Evolutionary conservation across 2,113 vertebrate species (phyloP).

Genomic region (Forbesichthys papilliferus): DNA sequence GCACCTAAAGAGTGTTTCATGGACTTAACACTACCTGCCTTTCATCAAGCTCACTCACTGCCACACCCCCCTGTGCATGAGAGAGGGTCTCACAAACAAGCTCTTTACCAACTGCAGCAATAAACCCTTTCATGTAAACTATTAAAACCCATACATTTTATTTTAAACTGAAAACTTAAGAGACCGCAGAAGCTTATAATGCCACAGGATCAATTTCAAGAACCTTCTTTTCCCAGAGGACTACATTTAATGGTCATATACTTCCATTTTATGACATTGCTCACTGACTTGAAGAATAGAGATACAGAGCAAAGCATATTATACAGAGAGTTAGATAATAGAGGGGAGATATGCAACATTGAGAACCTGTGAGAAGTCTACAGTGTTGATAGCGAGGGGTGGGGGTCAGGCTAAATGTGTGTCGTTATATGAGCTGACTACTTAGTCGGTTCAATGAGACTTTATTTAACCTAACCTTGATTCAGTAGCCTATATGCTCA

Average conservation of each 20-base stretch:
- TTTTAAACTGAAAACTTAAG: no score
- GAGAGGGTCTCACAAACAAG: background rate
- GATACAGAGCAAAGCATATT: background rate
- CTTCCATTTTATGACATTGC: no score
- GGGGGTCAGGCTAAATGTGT: background rate
- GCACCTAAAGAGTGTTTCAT: background rate
- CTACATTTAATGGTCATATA: background rate
- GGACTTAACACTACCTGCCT: constrained; percentile 11
- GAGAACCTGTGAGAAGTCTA: background rate
- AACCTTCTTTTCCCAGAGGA: no score
- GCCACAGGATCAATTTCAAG: no score
- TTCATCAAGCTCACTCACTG: constrained; percentile 18
- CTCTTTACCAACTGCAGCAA: background rate
- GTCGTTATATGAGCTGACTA: constrained; percentile 3
- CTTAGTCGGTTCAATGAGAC: constrained; percentile 8
- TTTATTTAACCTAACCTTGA: background rate
- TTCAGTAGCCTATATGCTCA: background rate
- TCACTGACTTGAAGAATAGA: no score
- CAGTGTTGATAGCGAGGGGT: background rate
- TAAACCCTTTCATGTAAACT: background rate
- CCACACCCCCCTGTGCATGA: background rate
- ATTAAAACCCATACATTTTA: background rate
- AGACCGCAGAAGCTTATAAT: background rate
- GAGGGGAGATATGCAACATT: background rate
- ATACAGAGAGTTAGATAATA: background rate